Base-by-base conservation (phyloP, 1,140 invertebrate genomes). In the Hylaeus volcanicus region DNA sequence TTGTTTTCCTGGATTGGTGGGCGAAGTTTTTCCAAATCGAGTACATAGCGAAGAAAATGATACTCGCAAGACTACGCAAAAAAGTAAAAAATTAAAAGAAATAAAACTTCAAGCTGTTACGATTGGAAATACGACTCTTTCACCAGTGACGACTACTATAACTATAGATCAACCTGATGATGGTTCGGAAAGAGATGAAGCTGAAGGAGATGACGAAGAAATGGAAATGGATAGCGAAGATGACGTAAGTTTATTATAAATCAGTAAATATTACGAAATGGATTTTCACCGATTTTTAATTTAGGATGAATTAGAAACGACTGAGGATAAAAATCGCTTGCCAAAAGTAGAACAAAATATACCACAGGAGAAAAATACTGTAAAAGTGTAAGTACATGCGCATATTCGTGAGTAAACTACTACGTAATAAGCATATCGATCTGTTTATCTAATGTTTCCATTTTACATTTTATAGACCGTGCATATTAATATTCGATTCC, bases 401-500 rank as follows among this genome's bases (percentile, higher is more conserved):
- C 60, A 61, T 70, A 45, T 48, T 80, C 1, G 1, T n/a, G 3
- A 63, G 1, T 9, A 58, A 78, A 69, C 26, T 65, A 51, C 26
- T n/a, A 12, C 26, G 1, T 53, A 14, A 6, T 15, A 41, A 71
- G 26, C 71, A 66, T 55, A 8, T 78, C 43, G 37, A 6, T 53
- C 3, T 15, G 56, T 71, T 88, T 79, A 65, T 63, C 15, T 11
- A 71, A 65, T 58, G 45, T 64, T 53, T 72, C 70, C 48, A 39
- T 65, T 79, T 72, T 69, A 64, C 82, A 74, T 70, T 82, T 86
- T 79, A 3, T 60, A 92, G 91, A 82, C 98, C 98, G 0, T 98
- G 98, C 90, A 98, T 99, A 89, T 94, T 99, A 72, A 97, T 99
- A 90, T 98, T 99, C 93, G 98, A 99, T 93, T 99, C 98, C 0